Conservation (phyloP, 1,140 invertebrate genomes). For the Papilio aristodemus region DNA sequence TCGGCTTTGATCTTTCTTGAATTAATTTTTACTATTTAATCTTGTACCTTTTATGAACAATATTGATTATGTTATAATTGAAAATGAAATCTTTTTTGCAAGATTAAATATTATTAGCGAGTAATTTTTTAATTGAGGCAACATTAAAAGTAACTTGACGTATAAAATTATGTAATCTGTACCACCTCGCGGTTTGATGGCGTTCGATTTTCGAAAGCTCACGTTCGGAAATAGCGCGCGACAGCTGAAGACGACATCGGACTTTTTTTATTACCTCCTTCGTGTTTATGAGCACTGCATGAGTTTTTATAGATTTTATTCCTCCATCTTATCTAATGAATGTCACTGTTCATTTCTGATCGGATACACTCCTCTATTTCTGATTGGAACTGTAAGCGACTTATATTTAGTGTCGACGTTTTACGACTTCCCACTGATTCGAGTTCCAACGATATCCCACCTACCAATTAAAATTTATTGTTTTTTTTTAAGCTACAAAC, state of each 20-base stretch:
- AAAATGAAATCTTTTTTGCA: no score
- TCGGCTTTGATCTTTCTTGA: no score
- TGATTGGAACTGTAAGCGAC: slow-evolving; percentile 48
- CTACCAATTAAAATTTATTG: slow-evolving; percentile 46
- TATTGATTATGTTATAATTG: no score
- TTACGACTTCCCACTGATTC: slow-evolving; percentile 39
- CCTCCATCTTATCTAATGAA: slow-evolving; percentile 62
- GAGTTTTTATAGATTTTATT: slow-evolving; percentile 70
- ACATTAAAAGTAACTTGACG: background rate
- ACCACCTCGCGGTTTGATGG: slow-evolving; percentile 60
- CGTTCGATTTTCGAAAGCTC: slow-evolving; percentile 71
- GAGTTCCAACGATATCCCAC: slow-evolving; percentile 41
- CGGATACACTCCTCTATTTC: slow-evolving; percentile 62
- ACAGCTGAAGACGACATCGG: slow-evolving; percentile 75
- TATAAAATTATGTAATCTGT: slow-evolving; percentile 24
- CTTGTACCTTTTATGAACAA: no score
- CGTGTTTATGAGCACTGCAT: slow-evolving; percentile 77
- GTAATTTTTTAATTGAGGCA: background rate
- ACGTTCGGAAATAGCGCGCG: slow-evolving; percentile 75
- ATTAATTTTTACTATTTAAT: no score
- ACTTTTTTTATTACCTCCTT: slow-evolving; percentile 76
- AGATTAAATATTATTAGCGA: no score
- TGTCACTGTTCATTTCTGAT: slow-evolving; percentile 60
- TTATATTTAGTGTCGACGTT: slow-evolving; percentile 59
- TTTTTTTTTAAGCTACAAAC: slow-evolving; percentile 35